A percentile compares a stretch with the other conserved stretches of the same genome.
Conservation (phyloP, 2,113 vertebrate genomes). For the Amblyopsis rosae region DNA sequence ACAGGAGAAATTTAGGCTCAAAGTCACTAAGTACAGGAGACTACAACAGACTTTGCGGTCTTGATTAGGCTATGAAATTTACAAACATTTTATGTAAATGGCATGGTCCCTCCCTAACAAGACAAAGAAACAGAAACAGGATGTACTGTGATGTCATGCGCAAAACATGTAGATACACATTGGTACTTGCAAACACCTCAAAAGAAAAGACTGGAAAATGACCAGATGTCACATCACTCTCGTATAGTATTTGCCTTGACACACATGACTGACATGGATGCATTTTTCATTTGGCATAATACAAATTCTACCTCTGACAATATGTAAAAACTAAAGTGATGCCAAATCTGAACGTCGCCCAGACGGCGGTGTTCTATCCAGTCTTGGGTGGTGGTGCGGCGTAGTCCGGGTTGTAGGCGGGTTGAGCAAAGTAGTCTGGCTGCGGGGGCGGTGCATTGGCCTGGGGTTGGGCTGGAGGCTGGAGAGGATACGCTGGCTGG, state of each 20-base stretch:
- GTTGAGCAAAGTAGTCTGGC: constrained; percentile 49
- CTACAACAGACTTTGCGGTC: not conserved
- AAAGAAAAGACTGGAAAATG: not conserved
- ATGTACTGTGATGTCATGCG: no score
- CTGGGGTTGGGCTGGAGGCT: constrained; percentile 45
- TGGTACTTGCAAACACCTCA: constrained; percentile 23
- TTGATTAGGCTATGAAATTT: not conserved
- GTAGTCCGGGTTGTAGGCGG: constrained; percentile 89
- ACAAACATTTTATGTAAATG: not conserved
- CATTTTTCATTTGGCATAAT: constrained; percentile 7
- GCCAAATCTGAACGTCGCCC: constrained; percentile 12
- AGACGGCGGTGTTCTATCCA: constrained; percentile 47
- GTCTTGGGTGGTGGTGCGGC: constrained; percentile 77
- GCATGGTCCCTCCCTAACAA: no score
- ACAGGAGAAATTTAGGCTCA: not conserved
- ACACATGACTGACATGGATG: not conserved
- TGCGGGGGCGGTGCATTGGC: constrained; percentile 1
- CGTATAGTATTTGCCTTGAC: not conserved
- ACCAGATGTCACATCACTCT: constrained; percentile 10
- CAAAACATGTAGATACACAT: constrained; percentile 13
- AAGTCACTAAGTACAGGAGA: not conserved
- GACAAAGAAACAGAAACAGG: no score
- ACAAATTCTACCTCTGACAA: constrained; percentile 18
- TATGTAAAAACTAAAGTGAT: constrained; percentile 9
- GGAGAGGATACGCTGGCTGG: constrained; percentile 65